Conservation (phyloP, 2,113 vertebrate genomes). For the Urocolius indicus region DNA sequence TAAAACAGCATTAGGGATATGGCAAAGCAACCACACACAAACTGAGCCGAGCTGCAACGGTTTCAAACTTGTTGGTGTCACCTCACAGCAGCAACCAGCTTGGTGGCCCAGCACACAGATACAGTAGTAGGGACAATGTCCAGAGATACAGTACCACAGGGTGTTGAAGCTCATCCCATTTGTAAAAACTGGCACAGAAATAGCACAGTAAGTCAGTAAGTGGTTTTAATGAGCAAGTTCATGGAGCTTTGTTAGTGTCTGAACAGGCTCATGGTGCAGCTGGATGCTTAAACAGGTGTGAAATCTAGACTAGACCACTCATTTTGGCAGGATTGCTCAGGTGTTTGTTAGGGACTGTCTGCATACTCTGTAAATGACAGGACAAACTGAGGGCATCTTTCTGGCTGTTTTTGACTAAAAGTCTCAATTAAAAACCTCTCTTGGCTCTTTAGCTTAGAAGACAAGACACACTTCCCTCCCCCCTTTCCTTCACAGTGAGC, state of each 20-base stretch:
- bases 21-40: neutral
- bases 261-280: neutral
- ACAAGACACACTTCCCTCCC: too few relatives aligned
- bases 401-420: neutral
- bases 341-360: neutral
- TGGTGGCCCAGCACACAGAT: neutral
- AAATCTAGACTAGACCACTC: too few relatives aligned
- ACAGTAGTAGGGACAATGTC: neutral
- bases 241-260: neutral
- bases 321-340: neutral
- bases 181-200: accelerated
- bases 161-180: neutral
- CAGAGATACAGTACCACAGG: neutral
- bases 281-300: too few relatives aligned
- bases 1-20: neutral
- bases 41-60: neutral
- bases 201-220: neutral
- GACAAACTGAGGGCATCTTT: neutral
- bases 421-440: neutral
- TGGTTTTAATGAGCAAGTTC: neutral
- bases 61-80: neutral
- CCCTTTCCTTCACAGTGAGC: too few relatives aligned
- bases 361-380: neutral
- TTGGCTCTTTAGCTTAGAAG: neutral
- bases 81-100: neutral